These are phyloP conservation scores for Lordiphosa mommai DNA, from an alignment of 1,140 invertebrate species.

Conservation along the genomic window DNA sequence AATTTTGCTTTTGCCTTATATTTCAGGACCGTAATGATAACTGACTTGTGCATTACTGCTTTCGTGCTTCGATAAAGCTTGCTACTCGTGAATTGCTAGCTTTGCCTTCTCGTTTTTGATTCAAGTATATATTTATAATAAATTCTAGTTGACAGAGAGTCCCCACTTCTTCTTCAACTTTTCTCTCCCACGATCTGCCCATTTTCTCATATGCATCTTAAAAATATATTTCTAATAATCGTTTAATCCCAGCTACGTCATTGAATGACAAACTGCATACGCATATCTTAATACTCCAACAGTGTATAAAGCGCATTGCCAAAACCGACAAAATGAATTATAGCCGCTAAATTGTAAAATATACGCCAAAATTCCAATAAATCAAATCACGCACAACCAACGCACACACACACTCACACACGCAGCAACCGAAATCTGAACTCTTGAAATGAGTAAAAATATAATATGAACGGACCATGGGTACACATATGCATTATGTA, in stretches of 20 bases:
- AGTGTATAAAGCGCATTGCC: slow-evolving; percentile 51
- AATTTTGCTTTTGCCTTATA: no score
- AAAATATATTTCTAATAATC: slow-evolving; percentile 3
- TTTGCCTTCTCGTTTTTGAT: no score
- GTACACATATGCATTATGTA: slow-evolving; percentile 64
- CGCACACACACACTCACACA: slow-evolving; percentile 3
- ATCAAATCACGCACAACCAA: slow-evolving; percentile 54
- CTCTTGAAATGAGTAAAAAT: slow-evolving; percentile 62
- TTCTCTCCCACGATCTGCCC: background rate
- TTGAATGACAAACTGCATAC: slow-evolving; percentile 41
- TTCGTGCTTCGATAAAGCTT: no score
- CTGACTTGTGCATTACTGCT: no score
- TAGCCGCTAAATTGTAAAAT: slow-evolving; percentile 78
- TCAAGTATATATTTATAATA: no score
- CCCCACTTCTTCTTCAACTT: no score
- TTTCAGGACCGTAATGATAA: no score
- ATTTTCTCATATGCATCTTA: background rate
- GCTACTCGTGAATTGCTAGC: no score
- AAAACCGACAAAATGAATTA: slow-evolving; percentile 77
- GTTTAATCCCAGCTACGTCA: slow-evolving; percentile 15
- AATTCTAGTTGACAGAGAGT: no score
- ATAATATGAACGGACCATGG: slow-evolving; percentile 27
- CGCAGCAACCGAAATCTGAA: slow-evolving; percentile 11
- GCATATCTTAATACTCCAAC: slow-evolving; percentile 58
- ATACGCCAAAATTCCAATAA: slow-evolving; percentile 71